These are phyloP conservation scores for Brassicogethes aeneus DNA, from an alignment of 2,888 invertebrate genomes.

Conservation along the genomic window DNA sequence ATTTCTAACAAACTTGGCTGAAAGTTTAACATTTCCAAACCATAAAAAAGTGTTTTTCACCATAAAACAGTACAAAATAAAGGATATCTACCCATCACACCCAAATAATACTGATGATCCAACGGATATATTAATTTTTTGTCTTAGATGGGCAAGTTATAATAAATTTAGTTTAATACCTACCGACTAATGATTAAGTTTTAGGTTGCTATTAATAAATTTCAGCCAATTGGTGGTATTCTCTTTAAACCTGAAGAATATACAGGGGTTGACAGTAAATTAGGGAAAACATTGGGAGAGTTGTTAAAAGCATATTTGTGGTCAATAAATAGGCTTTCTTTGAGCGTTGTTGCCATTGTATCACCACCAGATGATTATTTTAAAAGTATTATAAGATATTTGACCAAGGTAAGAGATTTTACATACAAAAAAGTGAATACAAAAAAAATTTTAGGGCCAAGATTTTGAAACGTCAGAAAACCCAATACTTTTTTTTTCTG, in stretches of 20 bases:
- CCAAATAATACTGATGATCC: slow-evolving; percentile 7
- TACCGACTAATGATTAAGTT: neutral
- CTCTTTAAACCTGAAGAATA: slow-evolving; percentile 14
- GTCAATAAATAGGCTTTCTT: slow-evolving; percentile 11
- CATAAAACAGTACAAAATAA: slow-evolving; percentile 14
- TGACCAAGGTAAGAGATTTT: slow-evolving; percentile 12
- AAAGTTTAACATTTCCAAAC: neutral
- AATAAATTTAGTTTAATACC: neutral
- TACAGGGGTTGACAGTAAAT: slow-evolving; percentile 3
- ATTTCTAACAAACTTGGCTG: neutral
- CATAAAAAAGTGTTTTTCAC: slow-evolving; percentile 10
- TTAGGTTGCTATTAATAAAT: slow-evolving; percentile 1
- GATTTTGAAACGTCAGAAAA: neutral
- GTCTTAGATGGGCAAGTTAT: slow-evolving; percentile 9
- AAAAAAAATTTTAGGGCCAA: neutral
- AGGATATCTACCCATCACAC: slow-evolving; percentile 12
- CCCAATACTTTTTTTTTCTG: neutral
- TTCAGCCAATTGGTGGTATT: slow-evolving; percentile 18
- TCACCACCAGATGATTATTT: slow-evolving; percentile 16
- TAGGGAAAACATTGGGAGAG: slow-evolving; percentile 9
- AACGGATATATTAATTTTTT: slow-evolving; percentile 13
- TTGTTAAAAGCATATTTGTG: slow-evolving; percentile 18
- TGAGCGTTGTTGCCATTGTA: slow-evolving; percentile 15
- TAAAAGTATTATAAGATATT: slow-evolving; percentile 12
- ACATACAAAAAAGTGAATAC: neutral